phyloP scores from a whole-genome alignment of 2,113 vertebrate species.

The Macquaria australasica region DNA sequence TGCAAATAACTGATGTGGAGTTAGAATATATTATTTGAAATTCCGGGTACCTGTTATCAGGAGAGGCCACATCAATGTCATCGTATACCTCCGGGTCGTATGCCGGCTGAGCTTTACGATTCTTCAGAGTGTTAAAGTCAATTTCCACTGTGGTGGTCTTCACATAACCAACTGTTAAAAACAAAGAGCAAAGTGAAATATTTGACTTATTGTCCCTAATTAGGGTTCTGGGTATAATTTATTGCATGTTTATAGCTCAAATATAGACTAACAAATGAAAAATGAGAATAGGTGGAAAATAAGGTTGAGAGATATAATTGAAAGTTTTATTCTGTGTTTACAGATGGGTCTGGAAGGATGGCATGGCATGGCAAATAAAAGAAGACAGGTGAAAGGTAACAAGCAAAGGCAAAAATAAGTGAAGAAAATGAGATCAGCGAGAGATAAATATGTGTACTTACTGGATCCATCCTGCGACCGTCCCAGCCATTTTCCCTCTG shows the following conservation, averaged over 20 bases:
- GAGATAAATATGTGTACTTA: constrained; percentile 73
- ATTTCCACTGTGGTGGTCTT: constrained; percentile 91
- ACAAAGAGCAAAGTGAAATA: background rate
- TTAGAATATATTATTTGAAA: too few relatives aligned
- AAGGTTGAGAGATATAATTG: background rate
- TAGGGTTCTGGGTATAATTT: background rate
- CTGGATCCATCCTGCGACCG: constrained; percentile 87
- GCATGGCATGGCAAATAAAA: background rate
- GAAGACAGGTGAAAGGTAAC: background rate
- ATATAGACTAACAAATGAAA: background rate
- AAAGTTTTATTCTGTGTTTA: background rate
- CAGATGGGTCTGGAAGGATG: background rate
- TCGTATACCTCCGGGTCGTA: constrained; percentile 91
- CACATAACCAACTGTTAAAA: constrained; percentile 90
- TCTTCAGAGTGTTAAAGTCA: constrained; percentile 90
- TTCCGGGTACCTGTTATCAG: constrained; percentile 76
- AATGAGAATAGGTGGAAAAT: background rate
- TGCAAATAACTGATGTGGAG: background rate
- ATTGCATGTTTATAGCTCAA: background rate
- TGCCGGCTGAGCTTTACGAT: constrained; percentile 29
- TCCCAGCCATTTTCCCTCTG: constrained; percentile 95
- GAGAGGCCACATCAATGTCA: constrained; percentile 88
- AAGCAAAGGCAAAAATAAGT: background rate
- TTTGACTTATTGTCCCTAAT: background rate
- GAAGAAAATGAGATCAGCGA: background rate